Percentiles rank a stretch among this genome's conserved stretches.
Evolutionary conservation across 2,888 invertebrate species (phyloP).

Genomic region (Petrolisthes manimaculis): DNA sequence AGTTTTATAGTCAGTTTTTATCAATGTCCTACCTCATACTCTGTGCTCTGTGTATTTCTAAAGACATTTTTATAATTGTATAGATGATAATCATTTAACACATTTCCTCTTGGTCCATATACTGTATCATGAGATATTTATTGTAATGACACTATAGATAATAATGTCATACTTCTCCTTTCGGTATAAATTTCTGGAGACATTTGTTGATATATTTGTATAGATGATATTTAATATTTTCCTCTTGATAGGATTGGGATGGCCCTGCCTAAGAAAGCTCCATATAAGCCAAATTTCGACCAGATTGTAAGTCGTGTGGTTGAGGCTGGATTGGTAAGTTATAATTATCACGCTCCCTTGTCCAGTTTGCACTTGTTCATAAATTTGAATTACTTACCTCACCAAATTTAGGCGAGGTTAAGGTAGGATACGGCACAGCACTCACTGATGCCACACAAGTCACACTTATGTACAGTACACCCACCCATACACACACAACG

Average conservation of each 20-base stretch:
- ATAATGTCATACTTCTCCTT: too few species aligned
- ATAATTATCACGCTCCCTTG: not conserved
- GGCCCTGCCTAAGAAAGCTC: conserved; percentile 55
- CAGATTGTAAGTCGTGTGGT: conserved; percentile 30
- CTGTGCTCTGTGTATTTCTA: too few species aligned
- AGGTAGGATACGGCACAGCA: not conserved
- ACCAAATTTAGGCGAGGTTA: not conserved
- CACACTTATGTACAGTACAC: not conserved
- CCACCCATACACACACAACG: too few species aligned
- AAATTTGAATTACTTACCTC: not conserved
- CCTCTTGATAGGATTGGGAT: conserved; percentile 37
- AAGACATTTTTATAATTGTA: too few species aligned
- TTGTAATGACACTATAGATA: too few species aligned
- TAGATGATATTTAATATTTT: not conserved
- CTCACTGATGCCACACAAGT: not conserved
- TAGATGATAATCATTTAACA: too few species aligned
- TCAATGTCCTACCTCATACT: too few species aligned
- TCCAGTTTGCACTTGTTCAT: not conserved
- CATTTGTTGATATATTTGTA: too few species aligned
- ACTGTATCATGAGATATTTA: too few species aligned
- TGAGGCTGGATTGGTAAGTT: conserved; percentile 50
- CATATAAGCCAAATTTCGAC: conserved; percentile 52
- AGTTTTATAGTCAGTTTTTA: too few species aligned
- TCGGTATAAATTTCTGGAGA: too few species aligned
- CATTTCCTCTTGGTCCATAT: too few species aligned